A percentile compares a stretch with the other conserved stretches of the same genome.
These are phyloP conservation scores for Cotesia typhae DNA, from an alignment of 1,140 invertebrate genomes.

Conservation along the genomic window DNA sequence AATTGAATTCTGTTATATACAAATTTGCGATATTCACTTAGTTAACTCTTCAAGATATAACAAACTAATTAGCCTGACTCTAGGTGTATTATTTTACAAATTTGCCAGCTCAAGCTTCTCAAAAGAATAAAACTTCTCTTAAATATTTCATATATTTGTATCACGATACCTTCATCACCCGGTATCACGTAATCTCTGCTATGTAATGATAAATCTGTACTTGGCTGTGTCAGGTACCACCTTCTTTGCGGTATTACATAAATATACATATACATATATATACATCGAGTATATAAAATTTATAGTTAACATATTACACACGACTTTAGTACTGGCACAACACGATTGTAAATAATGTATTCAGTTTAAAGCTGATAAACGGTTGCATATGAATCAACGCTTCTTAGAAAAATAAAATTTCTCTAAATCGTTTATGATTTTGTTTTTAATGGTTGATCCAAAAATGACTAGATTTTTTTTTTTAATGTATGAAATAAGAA, in stretches of 20 bases:
- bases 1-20: no score
- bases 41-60: no score
- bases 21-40: no score
- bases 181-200: neutral
- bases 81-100: no score
- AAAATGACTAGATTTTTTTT: no score
- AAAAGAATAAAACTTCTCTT: no score
- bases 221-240: constrained; percentile 22
- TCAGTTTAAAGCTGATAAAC: constrained; percentile 16
- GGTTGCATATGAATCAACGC: neutral
- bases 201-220: constrained; percentile 23
- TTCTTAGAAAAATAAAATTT: no score
- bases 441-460: no score
- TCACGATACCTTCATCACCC: constrained; percentile 5
- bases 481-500: no score
- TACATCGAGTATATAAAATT: constrained; percentile 11
- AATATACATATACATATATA: constrained; percentile 5
- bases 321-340: neutral
- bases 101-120: no score
- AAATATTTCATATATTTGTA: constrained; percentile 3
- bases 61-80: no score
- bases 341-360: constrained; percentile 14
- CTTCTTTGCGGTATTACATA: constrained; percentile 15
- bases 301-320: neutral
- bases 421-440: no score